Evolutionary conservation across 1,140 invertebrate species (phyloP).

Genomic region (Drosophila nebulosa): DNA sequence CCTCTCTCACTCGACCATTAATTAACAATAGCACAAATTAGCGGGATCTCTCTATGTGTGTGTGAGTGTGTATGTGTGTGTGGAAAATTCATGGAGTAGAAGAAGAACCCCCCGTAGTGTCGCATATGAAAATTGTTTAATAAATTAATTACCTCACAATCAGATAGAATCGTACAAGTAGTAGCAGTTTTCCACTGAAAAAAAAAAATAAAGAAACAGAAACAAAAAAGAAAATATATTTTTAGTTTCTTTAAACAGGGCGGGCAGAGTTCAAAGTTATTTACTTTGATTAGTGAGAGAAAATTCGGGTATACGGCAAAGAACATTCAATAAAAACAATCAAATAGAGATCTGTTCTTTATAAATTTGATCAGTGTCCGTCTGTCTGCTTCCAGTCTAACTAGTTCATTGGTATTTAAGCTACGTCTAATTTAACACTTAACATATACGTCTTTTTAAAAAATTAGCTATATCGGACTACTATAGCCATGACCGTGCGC

Average conservation of each 20-base stretch:
- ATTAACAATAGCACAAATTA: constrained; percentile 46
- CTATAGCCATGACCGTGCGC: too few relatives aligned
- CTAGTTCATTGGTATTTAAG: too few relatives aligned
- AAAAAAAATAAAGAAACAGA: too few relatives aligned
- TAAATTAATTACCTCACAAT: constrained; percentile 54
- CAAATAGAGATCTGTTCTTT: too few relatives aligned
- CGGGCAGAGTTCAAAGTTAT: constrained; percentile 26
- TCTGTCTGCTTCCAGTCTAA: too few relatives aligned
- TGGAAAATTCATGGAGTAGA: background rate
- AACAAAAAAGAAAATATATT: constrained; percentile 8
- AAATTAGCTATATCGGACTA: too few relatives aligned
- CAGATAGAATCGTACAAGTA: constrained; percentile 38
- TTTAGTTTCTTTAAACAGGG: constrained; percentile 14
- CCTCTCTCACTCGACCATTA: constrained; percentile 16
- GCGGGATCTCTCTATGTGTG: constrained; percentile 29
- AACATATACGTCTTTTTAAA: too few relatives aligned
- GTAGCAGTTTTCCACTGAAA: constrained; percentile 17
- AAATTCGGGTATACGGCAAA: background rate
- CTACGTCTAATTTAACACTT: too few relatives aligned
- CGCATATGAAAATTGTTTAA: constrained; percentile 41
- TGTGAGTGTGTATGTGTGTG: too few relatives aligned
- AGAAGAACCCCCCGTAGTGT: constrained; percentile 3
- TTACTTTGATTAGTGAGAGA: constrained; percentile 6
- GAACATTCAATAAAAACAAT: too few relatives aligned
- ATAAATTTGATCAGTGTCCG: too few relatives aligned